Base-by-base conservation (phyloP, 2,888 invertebrate species). In the Limenitis camilla region DNA sequence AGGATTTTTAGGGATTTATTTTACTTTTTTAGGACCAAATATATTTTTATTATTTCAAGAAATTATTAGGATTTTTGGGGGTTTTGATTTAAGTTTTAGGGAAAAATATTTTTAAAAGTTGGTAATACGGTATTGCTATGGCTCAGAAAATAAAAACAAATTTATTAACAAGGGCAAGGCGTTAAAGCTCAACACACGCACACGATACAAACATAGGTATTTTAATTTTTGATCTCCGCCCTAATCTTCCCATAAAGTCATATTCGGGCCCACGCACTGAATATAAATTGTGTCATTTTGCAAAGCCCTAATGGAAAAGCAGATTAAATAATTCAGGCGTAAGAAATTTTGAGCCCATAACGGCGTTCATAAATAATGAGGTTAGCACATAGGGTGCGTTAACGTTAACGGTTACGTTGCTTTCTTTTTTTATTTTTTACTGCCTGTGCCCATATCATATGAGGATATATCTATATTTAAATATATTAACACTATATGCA, bases 241-340 rank as follows among this genome's bases (percentile, higher is more conserved):
- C 68, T 79, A 78, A 83, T 82, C 78, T 55, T 72, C 64, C 67
- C 71, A 77, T 81, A 81, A 82, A 80, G 77, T 76, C 73, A 76
- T 74, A 77, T 73, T 72, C 71, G 71, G 64, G 65, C 69, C 63
- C 69, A 68, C 75, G 75, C 65, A 65, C 70, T 74, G 85, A 84
- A 85, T 85, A 84, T 78, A 86, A 83, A 85, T 82, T 76, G 81
- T 81, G 81, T 81, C 81, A 80, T 84, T 82, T 77, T 68, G 71
- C 69, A 73, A 80, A 83, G 78, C 80, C 80, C 76, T 85, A 85
- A 86, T 86, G 85, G 85, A 85, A 85, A 83, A 81, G 77, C 71
- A 77, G 81, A 84, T 85, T 85, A 82, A 84, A 85, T 86, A 83
- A 84, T 85, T 81, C 83, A 84, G 64, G 71, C 74, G 75, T 75